Evolutionary conservation across 2,113 vertebrate genomes (phyloP).

Genomic region (Pelecanoides urinatrix): DNA sequence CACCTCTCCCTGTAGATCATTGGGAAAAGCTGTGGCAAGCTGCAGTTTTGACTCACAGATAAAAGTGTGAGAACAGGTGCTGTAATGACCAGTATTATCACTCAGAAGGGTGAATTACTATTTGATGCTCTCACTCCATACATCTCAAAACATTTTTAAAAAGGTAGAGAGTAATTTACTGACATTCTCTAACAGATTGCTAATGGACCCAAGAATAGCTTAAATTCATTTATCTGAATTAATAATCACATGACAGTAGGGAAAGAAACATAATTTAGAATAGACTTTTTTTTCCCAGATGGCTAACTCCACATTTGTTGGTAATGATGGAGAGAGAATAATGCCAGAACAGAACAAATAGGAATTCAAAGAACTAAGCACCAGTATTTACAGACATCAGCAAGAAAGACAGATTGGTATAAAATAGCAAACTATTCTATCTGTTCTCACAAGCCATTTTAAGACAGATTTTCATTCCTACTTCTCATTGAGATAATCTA

Average conservation of each 20-base stretch:
- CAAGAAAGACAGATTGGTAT: not conserved
- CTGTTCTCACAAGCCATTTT: not conserved
- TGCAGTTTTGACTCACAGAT: not conserved
- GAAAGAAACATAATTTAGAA: constrained; percentile 1
- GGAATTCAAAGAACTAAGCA: not conserved
- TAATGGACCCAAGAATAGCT: not conserved
- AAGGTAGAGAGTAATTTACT: not conserved
- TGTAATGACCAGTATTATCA: not conserved
- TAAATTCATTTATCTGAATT: not conserved
- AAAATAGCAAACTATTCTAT: not conserved
- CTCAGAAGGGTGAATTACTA: not conserved
- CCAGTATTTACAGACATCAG: not conserved
- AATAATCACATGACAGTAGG: not conserved
- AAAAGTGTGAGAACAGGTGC: not conserved
- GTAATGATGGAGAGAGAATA: not conserved
- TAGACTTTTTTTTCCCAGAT: not conserved
- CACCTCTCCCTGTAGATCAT: not conserved
- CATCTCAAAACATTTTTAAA: not conserved
- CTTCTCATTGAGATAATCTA: not conserved
- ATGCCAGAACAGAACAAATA: not conserved
- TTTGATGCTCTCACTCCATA: not conserved
- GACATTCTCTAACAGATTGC: not conserved
- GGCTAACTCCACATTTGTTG: not conserved
- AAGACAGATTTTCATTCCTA: not conserved
- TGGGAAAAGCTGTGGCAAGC: not conserved